Evolutionary conservation across 2,797 vertebrate genomes (phyloP).

Genomic region (Silurus aristotelis): DNA sequence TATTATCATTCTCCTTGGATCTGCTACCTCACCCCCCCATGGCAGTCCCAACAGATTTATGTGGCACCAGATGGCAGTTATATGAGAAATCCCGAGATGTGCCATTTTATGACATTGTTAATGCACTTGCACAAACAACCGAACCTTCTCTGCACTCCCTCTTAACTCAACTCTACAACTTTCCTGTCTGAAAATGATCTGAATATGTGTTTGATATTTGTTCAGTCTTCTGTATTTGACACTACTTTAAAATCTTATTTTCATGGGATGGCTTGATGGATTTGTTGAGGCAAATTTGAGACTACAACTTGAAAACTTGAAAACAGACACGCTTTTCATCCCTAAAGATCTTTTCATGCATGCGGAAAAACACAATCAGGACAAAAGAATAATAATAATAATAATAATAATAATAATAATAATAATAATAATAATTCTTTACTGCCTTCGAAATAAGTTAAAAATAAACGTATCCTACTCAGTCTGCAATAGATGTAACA

Average conservation of each 20-base stretch:
- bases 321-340: background rate
- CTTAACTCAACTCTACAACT: constrained; percentile 7
- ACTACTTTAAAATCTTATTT: constrained; percentile 38
- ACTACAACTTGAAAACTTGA: background rate
- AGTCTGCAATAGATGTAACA: constrained; percentile 69
- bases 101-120: constrained; percentile 96
- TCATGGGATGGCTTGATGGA: background rate
- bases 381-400: constrained; percentile 74
- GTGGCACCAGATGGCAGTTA: constrained; percentile 94
- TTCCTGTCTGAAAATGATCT: constrained; percentile 14
- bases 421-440: constrained; percentile 56
- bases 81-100: constrained; percentile 94
- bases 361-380: constrained; percentile 75
- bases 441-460: constrained; percentile 72
- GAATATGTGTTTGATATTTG: constrained; percentile 12
- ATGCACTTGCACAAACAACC: constrained; percentile 96
- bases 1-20: constrained; percentile 78
- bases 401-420: constrained; percentile 53
- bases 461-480: constrained; percentile 74
- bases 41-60: constrained; percentile 89
- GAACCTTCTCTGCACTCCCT: constrained; percentile 55
- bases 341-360: constrained; percentile 63
- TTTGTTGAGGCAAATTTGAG: background rate
- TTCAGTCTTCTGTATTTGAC: constrained; percentile 10
- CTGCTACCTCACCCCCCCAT: constrained; percentile 72